A percentile compares a stretch with the other conserved stretches of the same genome.
Evolutionary conservation across 2,888 invertebrate species (phyloP).

Genomic region (Gymnosoma rotundatum): DNA sequence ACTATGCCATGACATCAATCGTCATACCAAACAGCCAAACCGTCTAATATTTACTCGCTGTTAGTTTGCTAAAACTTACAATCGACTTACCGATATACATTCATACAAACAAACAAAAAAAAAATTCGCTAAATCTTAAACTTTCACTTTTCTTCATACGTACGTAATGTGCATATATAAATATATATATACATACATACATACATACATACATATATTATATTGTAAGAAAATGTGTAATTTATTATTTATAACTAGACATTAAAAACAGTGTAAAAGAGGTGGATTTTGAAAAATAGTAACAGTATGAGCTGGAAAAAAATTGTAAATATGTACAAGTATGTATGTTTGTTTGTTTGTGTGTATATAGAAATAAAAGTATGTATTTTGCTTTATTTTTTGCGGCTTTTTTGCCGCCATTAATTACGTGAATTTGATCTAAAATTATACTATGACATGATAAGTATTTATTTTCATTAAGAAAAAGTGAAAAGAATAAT

Average conservation of each 20-base stretch:
- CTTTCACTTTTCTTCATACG: no score
- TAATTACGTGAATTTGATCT: conserved; percentile 76
- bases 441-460: conserved; percentile 56
- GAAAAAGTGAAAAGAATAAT: neutral
- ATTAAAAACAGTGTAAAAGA: neutral
- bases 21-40: conserved; percentile 11
- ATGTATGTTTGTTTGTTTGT: no score
- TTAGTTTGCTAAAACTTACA: neutral
- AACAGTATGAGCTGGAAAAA: neutral
- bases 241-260: conserved; percentile 32
- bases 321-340: no score
- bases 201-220: neutral
- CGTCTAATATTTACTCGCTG: neutral
- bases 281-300: no score
- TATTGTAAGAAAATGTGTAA: conserved; percentile 57
- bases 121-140: no score
- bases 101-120: no score
- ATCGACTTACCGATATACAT: neutral
- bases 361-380: no score
- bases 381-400: conserved; percentile 25
- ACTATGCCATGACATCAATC: conserved; percentile 31
- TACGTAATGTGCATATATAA: no score
- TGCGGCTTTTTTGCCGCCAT: conserved; percentile 52
- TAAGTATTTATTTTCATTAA: conserved; percentile 25
- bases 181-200: no score